A percentile compares a stretch with the other conserved stretches of the same genome.
These are phyloP conservation scores for Stylophora pistillata DNA, from an alignment of 64 coral and sea anemone species.

Conservation along the genomic window DNA sequence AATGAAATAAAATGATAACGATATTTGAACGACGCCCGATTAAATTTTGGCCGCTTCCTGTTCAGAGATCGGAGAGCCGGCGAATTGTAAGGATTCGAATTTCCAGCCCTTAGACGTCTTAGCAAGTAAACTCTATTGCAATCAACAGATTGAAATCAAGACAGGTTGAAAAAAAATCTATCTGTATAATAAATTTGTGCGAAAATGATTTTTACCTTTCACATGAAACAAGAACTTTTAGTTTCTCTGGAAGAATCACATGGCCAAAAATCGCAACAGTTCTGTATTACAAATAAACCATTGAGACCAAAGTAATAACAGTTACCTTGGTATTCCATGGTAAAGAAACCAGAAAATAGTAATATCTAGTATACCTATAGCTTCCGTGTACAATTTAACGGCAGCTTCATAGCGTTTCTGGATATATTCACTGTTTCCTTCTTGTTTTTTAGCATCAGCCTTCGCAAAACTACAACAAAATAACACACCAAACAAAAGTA, in stretches of 20 bases:
- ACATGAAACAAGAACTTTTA: too few species aligned
- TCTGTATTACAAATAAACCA: background rate
- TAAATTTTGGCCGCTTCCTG: too few species aligned
- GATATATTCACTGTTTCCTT: conserved; percentile 77
- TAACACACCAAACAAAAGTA: background rate
- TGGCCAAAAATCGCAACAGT: background rate
- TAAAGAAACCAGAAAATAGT: background rate
- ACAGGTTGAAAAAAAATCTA: too few species aligned
- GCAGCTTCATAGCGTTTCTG: conserved; percentile 73
- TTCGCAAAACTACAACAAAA: conserved; percentile 47
- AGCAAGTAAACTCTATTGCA: too few species aligned
- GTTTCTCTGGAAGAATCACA: background rate
- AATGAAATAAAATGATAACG: too few species aligned
- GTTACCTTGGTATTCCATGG: background rate
- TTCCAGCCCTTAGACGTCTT: too few species aligned
- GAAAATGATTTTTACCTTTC: too few species aligned
- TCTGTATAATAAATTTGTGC: too few species aligned
- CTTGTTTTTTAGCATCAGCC: conserved; percentile 84
- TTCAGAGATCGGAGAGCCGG: too few species aligned
- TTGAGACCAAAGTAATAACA: background rate
- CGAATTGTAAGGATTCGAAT: too few species aligned
- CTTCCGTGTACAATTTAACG: conserved; percentile 78
- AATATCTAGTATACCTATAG: conserved; percentile 72
- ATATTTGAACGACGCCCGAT: too few species aligned
- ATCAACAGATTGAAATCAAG: too few species aligned